Percentiles rank a stretch among this genome's conserved stretches.
phyloP scores from a whole-genome alignment of 2,888 invertebrate species.

The Lasioglossum figueresi region DNA sequence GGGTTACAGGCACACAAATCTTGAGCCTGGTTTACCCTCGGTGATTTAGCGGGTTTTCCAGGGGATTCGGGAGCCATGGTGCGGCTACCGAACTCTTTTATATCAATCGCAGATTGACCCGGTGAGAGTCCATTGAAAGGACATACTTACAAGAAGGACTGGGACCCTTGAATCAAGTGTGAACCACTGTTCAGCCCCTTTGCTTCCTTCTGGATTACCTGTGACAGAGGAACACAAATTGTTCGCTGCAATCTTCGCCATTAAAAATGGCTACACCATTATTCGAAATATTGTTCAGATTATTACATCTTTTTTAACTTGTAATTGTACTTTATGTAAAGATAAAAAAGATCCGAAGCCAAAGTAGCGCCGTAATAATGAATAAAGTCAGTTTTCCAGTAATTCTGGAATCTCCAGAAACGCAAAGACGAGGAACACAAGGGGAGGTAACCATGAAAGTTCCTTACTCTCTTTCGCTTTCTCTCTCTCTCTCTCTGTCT shows the following conservation, averaged over 20 bases:
- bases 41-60: slow-evolving; percentile 81
- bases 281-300: not conserved
- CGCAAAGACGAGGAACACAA: slow-evolving; percentile 51
- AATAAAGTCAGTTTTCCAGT: slow-evolving; percentile 2
- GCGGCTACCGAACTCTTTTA: slow-evolving; percentile 77
- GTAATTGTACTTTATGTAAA: too few species aligned
- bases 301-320: not conserved
- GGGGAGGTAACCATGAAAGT: slow-evolving; percentile 63
- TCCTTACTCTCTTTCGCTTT: slow-evolving; percentile 22
- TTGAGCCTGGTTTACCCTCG: slow-evolving; percentile 76
- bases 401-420: slow-evolving; percentile 38
- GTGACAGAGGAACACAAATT: not conserved
- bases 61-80: slow-evolving; percentile 72
- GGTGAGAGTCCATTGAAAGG: slow-evolving; percentile 61
- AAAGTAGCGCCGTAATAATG: not conserved
- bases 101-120: slow-evolving; percentile 78
- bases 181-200: slow-evolving; percentile 54
- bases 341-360: not conserved
- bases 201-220: not conserved
- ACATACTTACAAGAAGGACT: slow-evolving; percentile 48
- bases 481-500: not conserved
- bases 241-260: not conserved
- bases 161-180: slow-evolving; percentile 52
- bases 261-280: not conserved
- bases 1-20: slow-evolving; percentile 80